phyloP scores from a whole-genome alignment of 2,113 vertebrate species.

The Fregetta grallaria region DNA sequence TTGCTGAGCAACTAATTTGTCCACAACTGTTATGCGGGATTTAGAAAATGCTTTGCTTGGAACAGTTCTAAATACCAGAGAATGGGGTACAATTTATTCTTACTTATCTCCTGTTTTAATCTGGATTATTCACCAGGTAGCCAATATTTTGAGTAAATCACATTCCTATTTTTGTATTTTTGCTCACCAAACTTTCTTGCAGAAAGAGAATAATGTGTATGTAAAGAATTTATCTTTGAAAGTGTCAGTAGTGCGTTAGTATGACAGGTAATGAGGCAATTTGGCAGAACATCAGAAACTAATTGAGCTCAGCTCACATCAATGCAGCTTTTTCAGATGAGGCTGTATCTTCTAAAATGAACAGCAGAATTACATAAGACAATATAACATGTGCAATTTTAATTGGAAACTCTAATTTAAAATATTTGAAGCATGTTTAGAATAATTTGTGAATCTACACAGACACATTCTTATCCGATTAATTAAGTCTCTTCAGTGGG shows the following conservation, averaged over 20 bases:
- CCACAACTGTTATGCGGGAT: accelerated
- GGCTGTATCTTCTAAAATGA: slow-evolving; percentile 55
- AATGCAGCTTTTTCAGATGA: slow-evolving; percentile 58
- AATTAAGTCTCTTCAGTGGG: slow-evolving; percentile 68
- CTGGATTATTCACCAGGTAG: slow-evolving; percentile 6
- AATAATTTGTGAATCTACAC: slow-evolving; percentile 69
- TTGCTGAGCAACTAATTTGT: not conserved
- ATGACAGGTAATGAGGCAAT: slow-evolving; percentile 77
- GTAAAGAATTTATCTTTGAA: slow-evolving; percentile 42
- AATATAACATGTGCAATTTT: slow-evolving; percentile 76
- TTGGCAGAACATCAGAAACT: slow-evolving; percentile 77
- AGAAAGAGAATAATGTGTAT: slow-evolving; percentile 40
- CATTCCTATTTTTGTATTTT: slow-evolving; percentile 16
- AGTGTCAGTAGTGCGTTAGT: slow-evolving; percentile 44
- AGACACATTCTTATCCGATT: slow-evolving; percentile 59
- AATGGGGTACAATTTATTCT: not conserved
- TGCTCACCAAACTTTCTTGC: slow-evolving; percentile 36
- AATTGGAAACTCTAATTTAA: slow-evolving; percentile 74
- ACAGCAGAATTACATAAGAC: slow-evolving; percentile 67
- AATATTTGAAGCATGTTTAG: slow-evolving; percentile 76
- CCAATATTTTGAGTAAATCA: slow-evolving; percentile 46
- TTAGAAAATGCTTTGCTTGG: not conserved
- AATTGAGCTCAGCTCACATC: slow-evolving; percentile 76
- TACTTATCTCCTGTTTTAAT: not conserved
- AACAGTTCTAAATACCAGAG: not conserved